Conservation (phyloP, 1,140 invertebrate genomes). For the Acromyrmex echinatior region DNA sequence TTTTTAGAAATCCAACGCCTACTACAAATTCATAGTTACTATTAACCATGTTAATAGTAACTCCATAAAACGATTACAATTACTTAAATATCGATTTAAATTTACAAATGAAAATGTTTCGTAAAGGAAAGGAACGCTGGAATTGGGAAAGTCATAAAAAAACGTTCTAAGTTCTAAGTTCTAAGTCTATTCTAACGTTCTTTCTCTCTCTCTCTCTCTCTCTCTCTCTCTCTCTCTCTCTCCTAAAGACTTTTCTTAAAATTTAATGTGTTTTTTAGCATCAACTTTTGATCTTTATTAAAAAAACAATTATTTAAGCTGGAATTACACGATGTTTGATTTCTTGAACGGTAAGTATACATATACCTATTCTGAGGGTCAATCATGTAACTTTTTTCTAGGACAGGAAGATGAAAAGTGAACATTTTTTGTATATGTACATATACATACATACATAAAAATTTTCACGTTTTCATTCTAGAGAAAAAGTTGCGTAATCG, state of each 20-base stretch:
- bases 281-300: not conserved
- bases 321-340: too few relatives aligned
- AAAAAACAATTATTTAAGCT: not conserved
- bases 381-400: too few relatives aligned
- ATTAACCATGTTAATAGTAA: not conserved
- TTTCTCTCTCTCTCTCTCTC: too few relatives aligned
- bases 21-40: slow-evolving; percentile 66
- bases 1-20: slow-evolving; percentile 71
- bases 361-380: not conserved
- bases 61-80: slow-evolving; percentile 22
- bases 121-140: slow-evolving; percentile 25
- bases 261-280: not conserved
- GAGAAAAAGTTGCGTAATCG: too few relatives aligned
- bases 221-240: too few relatives aligned
- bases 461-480: too few relatives aligned
- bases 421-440: too few relatives aligned
- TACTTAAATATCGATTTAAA: slow-evolving; percentile 68
- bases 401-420: too few relatives aligned
- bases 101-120: slow-evolving; percentile 55
- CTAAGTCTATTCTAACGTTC: not conserved
- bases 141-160: slow-evolving; percentile 62
- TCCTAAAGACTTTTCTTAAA: not conserved
- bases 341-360: too few relatives aligned
- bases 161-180: slow-evolving; percentile 33
- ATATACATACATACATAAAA: too few relatives aligned